A percentile compares a stretch with the other conserved stretches of the same genome.
These are phyloP conservation scores for Astyanax mexicanus DNA, from an alignment of 2,797 vertebrate species.

Conservation along the genomic window DNA sequence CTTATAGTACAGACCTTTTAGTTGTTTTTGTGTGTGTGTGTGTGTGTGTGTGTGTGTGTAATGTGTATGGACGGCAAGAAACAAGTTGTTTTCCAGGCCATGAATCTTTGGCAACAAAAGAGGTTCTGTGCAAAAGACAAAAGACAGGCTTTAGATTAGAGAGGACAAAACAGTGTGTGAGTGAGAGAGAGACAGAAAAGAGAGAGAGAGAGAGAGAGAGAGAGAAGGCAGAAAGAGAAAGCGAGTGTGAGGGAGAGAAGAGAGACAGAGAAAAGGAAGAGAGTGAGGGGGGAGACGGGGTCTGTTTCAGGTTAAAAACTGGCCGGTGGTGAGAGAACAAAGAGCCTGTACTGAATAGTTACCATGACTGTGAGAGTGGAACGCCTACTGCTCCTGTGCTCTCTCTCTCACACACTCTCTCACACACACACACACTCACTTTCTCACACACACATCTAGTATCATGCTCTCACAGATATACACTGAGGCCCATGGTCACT, in stretches of 20 bases:
- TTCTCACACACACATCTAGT: not conserved
- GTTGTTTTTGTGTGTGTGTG: not conserved
- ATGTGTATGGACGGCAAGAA: constrained; percentile 25
- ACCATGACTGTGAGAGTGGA: constrained; percentile 76
- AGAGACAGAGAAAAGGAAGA: constrained; percentile 21
- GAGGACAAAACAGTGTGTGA: constrained; percentile 42
- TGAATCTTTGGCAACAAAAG: constrained; percentile 65
- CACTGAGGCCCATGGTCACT: no score
- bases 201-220: constrained; percentile 12
- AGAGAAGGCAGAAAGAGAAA: constrained; percentile 44
- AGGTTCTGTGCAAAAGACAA: constrained; percentile 68
- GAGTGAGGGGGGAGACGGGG: constrained; percentile 27
- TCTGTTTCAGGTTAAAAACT: constrained; percentile 54
- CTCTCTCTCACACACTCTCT: constrained; percentile 3
- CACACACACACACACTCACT: constrained; percentile 4
- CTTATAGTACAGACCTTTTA: not conserved
- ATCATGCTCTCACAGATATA: not conserved
- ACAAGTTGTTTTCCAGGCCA: constrained; percentile 59
- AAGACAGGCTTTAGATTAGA: constrained; percentile 64
- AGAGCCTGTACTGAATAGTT: constrained; percentile 75
- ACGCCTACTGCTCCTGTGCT: constrained; percentile 66
- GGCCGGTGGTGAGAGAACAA: constrained; percentile 69
- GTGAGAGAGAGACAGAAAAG: not conserved
- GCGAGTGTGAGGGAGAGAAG: not conserved
- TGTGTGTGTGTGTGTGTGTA: constrained; percentile 20